Percentiles rank a stretch among this genome's conserved stretches.
These are phyloP conservation scores for Leptinotarsa haldemani DNA, from an alignment of 2,888 invertebrate genomes.

Conservation along the genomic window DNA sequence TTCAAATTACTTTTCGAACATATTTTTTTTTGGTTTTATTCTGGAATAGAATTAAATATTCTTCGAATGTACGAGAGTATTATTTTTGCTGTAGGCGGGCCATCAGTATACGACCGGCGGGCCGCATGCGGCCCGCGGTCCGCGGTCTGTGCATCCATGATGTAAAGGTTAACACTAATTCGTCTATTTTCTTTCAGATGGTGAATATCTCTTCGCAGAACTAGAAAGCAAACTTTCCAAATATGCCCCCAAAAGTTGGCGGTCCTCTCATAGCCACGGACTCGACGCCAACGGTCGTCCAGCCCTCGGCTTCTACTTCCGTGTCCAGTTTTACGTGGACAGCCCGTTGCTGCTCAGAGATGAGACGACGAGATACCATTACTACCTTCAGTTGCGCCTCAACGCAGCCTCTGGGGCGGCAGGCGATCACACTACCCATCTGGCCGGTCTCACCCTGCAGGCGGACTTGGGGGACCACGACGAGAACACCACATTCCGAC, in stretches of 20 bases:
- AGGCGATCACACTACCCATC: slow-evolving; percentile 77
- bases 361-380: slow-evolving; percentile 91
- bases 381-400: slow-evolving; percentile 93
- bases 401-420: slow-evolving; percentile 81
- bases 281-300: slow-evolving; percentile 92
- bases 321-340: slow-evolving; percentile 94
- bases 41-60: too few relatives aligned
- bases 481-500: slow-evolving; percentile 75
- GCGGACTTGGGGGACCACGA: slow-evolving; percentile 89
- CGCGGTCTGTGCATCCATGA: too few relatives aligned
- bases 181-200: slow-evolving; percentile 76
- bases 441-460: slow-evolving; percentile 87
- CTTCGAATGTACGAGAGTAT: too few relatives aligned
- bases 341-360: slow-evolving; percentile 90
- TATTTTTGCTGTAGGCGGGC: too few relatives aligned
- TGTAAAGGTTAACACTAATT: background rate
- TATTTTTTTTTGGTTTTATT: too few relatives aligned
- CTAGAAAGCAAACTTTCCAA: slow-evolving; percentile 95
- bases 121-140: too few relatives aligned
- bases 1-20: too few relatives aligned
- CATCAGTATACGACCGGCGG: too few relatives aligned
- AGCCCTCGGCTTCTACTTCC: slow-evolving; percentile 87
- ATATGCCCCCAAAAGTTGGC: slow-evolving; percentile 96
- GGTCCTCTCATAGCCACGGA: slow-evolving; percentile 91
- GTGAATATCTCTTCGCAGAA: slow-evolving; percentile 95